These are phyloP conservation scores for Autographa gamma DNA, from an alignment of 2,888 invertebrate genomes.

Conservation along the genomic window DNA sequence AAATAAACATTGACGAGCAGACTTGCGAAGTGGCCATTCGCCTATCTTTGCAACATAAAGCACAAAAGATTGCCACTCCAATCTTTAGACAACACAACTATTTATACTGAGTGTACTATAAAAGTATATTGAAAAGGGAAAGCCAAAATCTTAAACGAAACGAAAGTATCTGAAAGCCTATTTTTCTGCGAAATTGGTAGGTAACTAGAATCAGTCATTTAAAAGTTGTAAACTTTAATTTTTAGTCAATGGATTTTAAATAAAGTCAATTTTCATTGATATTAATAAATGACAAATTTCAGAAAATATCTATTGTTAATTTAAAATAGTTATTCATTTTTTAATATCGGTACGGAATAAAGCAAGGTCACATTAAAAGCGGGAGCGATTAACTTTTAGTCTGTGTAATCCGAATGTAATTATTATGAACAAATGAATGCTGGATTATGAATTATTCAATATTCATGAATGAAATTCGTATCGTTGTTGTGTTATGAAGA, in stretches of 20 bases:
- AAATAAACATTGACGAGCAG: slow-evolving; percentile 3
- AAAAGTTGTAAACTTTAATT: no score
- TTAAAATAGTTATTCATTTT: slow-evolving; percentile 35
- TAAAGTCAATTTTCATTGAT: slow-evolving; percentile 10
- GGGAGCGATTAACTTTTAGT: slow-evolving; percentile 31
- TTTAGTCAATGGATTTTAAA: not conserved
- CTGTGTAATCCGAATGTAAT: not conserved
- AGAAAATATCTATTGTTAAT: slow-evolving; percentile 30
- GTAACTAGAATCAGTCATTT: not conserved
- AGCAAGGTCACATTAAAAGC: slow-evolving; percentile 34
- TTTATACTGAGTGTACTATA: not conserved
- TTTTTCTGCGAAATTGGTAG: not conserved
- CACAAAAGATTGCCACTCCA: not conserved
- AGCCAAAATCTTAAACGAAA: not conserved
- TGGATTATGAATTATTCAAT: not conserved
- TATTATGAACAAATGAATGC: no score
- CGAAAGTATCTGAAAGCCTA: not conserved
- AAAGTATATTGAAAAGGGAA: not conserved
- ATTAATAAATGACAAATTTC: slow-evolving; percentile 35
- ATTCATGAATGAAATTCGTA: not conserved
- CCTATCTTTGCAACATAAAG: not conserved
- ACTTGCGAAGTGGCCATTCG: slow-evolving; percentile 7
- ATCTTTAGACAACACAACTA: not conserved
- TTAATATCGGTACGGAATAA: slow-evolving; percentile 46
- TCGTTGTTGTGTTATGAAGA: not conserved